These are phyloP conservation scores for Hylaea fasciaria DNA, from an alignment of 2,888 invertebrate genomes.

Conservation along the genomic window DNA sequence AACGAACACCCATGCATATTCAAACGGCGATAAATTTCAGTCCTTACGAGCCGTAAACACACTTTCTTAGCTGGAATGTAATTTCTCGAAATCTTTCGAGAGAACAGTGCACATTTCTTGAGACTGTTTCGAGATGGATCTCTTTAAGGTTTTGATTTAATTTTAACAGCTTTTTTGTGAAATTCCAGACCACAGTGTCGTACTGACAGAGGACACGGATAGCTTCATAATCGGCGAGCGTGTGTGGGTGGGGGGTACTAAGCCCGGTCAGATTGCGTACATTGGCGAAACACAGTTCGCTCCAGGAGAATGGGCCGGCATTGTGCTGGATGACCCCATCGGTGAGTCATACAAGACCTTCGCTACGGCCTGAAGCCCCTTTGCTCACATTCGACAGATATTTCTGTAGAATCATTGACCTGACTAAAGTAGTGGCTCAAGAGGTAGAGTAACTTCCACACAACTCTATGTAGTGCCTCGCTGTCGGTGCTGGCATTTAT, in stretches of 20 bases:
- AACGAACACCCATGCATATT: constrained; percentile 65
- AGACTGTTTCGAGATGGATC: constrained; percentile 19
- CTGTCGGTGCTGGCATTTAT: constrained; percentile 14
- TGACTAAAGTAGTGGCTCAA: too few relatives aligned
- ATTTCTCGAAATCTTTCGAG: constrained; percentile 14
- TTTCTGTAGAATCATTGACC: too few relatives aligned
- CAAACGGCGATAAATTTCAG: constrained; percentile 57
- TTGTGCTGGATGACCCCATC: constrained; percentile 97
- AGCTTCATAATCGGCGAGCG: constrained; percentile 98
- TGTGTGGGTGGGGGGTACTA: constrained; percentile 96
- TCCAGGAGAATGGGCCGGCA: constrained; percentile 99
- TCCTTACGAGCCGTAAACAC: constrained; percentile 45
- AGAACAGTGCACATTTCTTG: constrained; percentile 5
- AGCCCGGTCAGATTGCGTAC: constrained; percentile 96
- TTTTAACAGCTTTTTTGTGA: constrained; percentile 27
- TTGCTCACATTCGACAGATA: too few relatives aligned
- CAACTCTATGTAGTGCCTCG: not conserved
- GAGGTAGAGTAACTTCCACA: not conserved
- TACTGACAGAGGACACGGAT: constrained; percentile 95
- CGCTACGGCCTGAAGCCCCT: too few relatives aligned
- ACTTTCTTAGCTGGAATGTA: constrained; percentile 49
- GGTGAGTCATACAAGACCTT: constrained; percentile 86
- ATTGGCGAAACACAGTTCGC: constrained; percentile 98
- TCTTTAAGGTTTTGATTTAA: not conserved
- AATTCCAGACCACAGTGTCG: constrained; percentile 91